Evolutionary conservation across 2,797 vertebrate species (phyloP).

Genomic region (Cetoscarus ocellatus): DNA sequence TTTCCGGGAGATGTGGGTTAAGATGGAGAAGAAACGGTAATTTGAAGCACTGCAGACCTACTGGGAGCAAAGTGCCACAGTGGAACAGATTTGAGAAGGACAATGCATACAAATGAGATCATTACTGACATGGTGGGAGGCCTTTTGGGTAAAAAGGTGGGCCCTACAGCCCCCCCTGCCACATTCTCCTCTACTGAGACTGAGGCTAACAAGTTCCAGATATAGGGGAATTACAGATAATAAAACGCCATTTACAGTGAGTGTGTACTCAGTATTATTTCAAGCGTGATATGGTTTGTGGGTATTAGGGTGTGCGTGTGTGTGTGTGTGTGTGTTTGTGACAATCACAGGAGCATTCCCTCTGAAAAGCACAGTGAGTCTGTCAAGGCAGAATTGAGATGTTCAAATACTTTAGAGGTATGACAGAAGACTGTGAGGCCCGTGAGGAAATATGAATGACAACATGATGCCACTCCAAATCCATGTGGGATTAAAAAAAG

Average conservation of each 20-base stretch:
- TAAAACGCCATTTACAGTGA: conserved; percentile 8
- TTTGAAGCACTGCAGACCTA: conserved; percentile 56
- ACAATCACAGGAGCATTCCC: conserved; percentile 38
- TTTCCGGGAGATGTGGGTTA: conserved; percentile 9
- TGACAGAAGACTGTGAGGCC: conserved; percentile 37
- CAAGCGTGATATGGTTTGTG: conserved; percentile 22
- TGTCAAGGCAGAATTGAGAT: conserved; percentile 44
- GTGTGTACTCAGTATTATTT: conserved; percentile 28
- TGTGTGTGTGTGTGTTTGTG: conserved; percentile 18
- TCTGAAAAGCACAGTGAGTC: neutral
- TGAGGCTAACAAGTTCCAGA: conserved; percentile 5
- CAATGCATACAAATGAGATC: conserved; percentile 83
- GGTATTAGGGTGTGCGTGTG: neutral
- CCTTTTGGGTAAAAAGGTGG: conserved; percentile 38
- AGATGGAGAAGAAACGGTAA: conserved; percentile 41
- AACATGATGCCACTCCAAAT: conserved; percentile 27
- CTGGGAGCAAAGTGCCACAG: conserved; percentile 60
- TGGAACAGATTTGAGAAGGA: conserved; percentile 71
- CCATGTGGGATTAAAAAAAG: conserved; percentile 27
- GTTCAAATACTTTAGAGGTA: conserved; percentile 30
- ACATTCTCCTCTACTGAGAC: conserved; percentile 28
- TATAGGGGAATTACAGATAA: conserved; percentile 43
- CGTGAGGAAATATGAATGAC: conserved; percentile 40
- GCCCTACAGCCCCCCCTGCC: conserved; percentile 1
- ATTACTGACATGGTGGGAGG: conserved; percentile 71